These are phyloP conservation scores for Bursaphelenchus okinawaensis DNA, from an alignment of 2,888 invertebrate genomes.

Conservation along the genomic window DNA sequence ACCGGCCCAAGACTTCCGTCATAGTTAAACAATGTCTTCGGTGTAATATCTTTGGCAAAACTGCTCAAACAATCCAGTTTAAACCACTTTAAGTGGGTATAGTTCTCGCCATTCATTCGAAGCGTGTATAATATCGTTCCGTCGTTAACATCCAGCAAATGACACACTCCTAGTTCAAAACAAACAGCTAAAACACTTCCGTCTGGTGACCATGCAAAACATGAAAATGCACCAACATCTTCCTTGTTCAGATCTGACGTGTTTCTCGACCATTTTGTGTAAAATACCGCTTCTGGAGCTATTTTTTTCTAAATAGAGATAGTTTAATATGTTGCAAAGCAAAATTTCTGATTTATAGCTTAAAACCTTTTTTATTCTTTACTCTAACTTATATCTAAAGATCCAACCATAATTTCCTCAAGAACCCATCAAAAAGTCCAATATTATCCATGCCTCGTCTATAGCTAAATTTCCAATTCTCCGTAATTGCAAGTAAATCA, in stretches of 20 bases:
- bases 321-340: no score
- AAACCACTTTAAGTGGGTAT: slow-evolving; percentile 1
- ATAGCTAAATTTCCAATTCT: no score
- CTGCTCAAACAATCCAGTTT: background rate
- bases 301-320: slow-evolving; percentile 17
- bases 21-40: background rate
- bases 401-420: no score
- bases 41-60: background rate
- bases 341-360: no score
- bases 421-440: no score
- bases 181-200: slow-evolving; percentile 40
- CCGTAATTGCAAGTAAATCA: background rate
- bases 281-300: slow-evolving; percentile 11
- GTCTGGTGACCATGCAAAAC: slow-evolving; percentile 34
- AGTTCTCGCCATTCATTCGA: background rate
- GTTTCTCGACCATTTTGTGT: background rate
- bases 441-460: no score
- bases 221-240: slow-evolving; percentile 5
- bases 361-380: no score
- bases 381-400: no score
- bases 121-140: slow-evolving; percentile 9
- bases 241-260: background rate
- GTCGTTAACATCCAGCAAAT: slow-evolving; percentile 33
- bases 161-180: slow-evolving; percentile 32
- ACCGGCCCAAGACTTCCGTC: background rate